A percentile compares a stretch with the other conserved stretches of the same genome.
These are phyloP conservation scores for Lytechinus variegatus DNA, from an alignment of 35 echinoderm and acorn worm species.

Conservation along the genomic window DNA sequence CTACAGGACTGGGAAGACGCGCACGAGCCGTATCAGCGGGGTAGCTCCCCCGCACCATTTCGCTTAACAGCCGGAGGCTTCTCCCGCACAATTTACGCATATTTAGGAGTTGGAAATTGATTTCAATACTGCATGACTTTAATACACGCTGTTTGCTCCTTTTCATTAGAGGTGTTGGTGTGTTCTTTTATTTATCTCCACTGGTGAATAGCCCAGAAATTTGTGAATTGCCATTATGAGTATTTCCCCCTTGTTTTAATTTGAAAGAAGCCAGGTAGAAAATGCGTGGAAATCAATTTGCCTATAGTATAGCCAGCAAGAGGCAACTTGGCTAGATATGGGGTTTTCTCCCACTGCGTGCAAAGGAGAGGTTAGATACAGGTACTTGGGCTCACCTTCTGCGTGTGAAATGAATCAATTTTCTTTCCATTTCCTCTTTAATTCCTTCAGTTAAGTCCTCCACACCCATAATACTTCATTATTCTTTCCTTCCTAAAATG, in stretches of 20 bases:
- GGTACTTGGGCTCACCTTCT: slow-evolving; percentile 1
- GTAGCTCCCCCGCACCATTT: slow-evolving; percentile 18
- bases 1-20: slow-evolving; percentile 11
- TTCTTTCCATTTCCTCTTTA: background rate
- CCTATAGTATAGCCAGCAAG: background rate
- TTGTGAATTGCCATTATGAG: background rate
- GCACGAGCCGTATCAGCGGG: slow-evolving; percentile 47
- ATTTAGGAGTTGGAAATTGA: background rate
- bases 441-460: background rate
- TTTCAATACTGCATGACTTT: background rate
- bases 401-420: background rate
- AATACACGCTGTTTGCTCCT: background rate
- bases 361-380: background rate
- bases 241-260: background rate
- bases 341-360: background rate
- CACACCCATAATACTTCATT: background rate
- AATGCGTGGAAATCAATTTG: background rate
- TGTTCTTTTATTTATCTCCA: background rate
- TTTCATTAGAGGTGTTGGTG: background rate
- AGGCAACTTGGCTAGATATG: background rate
- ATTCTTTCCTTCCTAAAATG: background rate
- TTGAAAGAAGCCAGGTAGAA: background rate
- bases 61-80: background rate
- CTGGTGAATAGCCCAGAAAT: background rate
- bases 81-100: background rate